These are phyloP conservation scores for Hydractinia symbiolongicarpus DNA, from an alignment of 30 jellyfish, hydroid and myxozoan species.

Conservation along the genomic window DNA sequence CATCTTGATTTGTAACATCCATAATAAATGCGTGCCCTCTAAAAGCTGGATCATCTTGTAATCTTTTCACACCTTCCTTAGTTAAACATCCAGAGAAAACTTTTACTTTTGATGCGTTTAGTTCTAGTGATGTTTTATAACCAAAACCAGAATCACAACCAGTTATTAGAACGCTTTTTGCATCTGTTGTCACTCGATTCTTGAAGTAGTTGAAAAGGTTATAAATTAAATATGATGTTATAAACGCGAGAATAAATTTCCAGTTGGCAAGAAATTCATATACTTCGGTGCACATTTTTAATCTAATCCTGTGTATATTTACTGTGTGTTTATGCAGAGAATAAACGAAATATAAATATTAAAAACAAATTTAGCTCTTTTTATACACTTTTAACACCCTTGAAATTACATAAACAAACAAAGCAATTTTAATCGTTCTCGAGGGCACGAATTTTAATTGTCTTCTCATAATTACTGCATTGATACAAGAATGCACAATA, in stretches of 20 bases:
- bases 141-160: constrained; percentile 29
- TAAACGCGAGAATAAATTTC: not conserved
- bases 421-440: too few relatives aligned
- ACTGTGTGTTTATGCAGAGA: too few relatives aligned
- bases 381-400: too few relatives aligned
- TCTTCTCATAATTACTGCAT: too few relatives aligned
- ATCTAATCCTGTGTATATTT: not conserved
- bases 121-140: constrained; percentile 2
- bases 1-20: constrained; percentile 13
- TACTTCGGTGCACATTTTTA: not conserved
- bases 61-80: constrained; percentile 9
- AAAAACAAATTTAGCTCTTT: too few relatives aligned
- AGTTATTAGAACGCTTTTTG: constrained; percentile 1
- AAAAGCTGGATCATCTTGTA: not conserved
- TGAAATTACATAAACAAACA: too few relatives aligned
- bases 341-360: too few relatives aligned
- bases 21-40: constrained; percentile 8
- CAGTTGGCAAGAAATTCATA: not conserved
- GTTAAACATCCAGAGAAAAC: constrained; percentile 25
- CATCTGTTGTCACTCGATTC: not conserved
- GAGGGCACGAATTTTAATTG: too few relatives aligned
- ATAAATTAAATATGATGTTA: not conserved
- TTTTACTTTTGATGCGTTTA: constrained; percentile 5
- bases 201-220: not conserved
- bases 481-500: too few relatives aligned